phyloP scores from a whole-genome alignment of 2,113 vertebrate species.

The Neolamprologus longior region DNA sequence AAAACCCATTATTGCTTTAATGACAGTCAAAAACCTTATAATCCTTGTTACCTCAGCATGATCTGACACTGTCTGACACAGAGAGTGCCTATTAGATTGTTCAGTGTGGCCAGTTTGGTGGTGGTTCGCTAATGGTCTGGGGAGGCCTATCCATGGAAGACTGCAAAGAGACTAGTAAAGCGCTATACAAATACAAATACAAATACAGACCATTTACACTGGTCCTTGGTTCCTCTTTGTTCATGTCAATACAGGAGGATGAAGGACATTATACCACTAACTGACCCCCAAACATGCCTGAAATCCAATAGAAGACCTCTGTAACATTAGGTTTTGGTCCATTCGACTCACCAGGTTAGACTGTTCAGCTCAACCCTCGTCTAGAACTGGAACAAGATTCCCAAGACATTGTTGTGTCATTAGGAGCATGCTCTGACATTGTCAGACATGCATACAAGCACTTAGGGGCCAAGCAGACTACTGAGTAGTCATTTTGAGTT shows the following conservation, averaged over 20 bases:
- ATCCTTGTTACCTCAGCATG: not conserved
- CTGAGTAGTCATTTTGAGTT: not conserved
- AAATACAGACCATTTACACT: not conserved
- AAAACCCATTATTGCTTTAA: not conserved
- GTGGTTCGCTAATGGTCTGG: rapidly evolving
- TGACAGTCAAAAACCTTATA: not conserved
- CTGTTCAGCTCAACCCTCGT: not conserved
- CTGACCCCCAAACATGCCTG: not conserved
- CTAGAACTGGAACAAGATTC: not conserved
- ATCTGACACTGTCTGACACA: not conserved
- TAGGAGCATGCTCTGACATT: not conserved
- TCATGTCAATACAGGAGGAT: not conserved
- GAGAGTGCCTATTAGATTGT: not conserved
- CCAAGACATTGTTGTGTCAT: not conserved
- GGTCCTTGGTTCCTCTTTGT: not conserved
- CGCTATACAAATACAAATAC: not conserved
- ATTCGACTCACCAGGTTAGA: not conserved
- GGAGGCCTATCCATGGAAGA: not conserved
- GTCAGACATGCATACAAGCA: not conserved
- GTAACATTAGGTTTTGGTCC: not conserved
- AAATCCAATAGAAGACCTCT: not conserved
- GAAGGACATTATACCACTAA: not conserved
- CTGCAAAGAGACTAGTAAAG: not conserved
- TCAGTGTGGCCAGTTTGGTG: not conserved
- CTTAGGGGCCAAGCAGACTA: not conserved